A percentile compares a stretch with the other conserved stretches of the same genome.
Conservation (phyloP, 2,888 invertebrate species). For the Ophonus ardosiacus region DNA sequence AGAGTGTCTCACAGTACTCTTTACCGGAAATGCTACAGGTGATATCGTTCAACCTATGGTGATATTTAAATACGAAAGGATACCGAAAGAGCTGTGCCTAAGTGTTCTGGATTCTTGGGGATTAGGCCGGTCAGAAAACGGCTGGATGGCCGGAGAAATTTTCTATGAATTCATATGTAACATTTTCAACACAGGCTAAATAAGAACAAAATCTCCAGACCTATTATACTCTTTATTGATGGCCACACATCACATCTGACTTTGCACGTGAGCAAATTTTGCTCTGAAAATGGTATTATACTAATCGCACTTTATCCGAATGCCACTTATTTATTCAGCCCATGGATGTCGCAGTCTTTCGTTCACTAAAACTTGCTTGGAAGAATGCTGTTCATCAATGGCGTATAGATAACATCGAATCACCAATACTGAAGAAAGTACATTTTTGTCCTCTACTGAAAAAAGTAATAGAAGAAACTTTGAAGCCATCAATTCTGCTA, state of each 20-base stretch:
- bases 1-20: constrained; percentile 65
- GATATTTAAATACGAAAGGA: constrained; percentile 69
- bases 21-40: constrained; percentile 67
- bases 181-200: too few relatives aligned
- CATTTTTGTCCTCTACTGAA: constrained; percentile 69
- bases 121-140: too few relatives aligned
- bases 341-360: constrained; percentile 72
- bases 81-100: constrained; percentile 68
- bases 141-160: too few relatives aligned
- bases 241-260: too few relatives aligned
- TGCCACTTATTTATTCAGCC: constrained; percentile 73
- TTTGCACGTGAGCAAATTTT: too few relatives aligned
- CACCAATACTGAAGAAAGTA: constrained; percentile 67
- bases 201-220: too few relatives aligned
- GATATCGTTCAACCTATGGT: constrained; percentile 53
- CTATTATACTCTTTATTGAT: too few relatives aligned
- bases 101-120: constrained; percentile 41
- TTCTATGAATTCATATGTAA: too few relatives aligned
- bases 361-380: constrained; percentile 70
- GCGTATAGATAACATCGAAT: constrained; percentile 68
- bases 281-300: too few relatives aligned
- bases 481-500: constrained; percentile 66
- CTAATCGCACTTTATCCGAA: constrained; percentile 69
- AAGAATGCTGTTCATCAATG: constrained; percentile 68
- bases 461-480: constrained; percentile 66